Evolutionary conservation across 2,113 vertebrate genomes (phyloP).

Genomic region (Heptranchias perlo): DNA sequence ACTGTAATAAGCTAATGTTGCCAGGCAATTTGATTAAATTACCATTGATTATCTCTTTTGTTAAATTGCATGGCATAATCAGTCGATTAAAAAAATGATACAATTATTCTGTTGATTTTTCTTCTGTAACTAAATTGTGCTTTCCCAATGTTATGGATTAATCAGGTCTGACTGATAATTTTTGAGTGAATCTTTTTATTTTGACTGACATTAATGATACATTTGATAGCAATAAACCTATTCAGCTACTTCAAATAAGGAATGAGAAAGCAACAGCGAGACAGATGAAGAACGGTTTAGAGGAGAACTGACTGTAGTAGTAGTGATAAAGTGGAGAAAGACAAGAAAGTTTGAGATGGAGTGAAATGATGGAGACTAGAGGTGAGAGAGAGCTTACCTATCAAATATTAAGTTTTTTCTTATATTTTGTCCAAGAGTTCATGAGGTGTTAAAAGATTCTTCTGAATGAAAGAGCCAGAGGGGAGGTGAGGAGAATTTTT

Average conservation of each 20-base stretch:
- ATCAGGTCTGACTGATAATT: not conserved
- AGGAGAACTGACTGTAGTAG: not conserved
- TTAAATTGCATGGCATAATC: not conserved
- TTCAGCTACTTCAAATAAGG: not conserved
- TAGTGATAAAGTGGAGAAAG: not conserved
- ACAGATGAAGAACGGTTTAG: not conserved
- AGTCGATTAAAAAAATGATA: not conserved
- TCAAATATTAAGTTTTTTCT: not conserved
- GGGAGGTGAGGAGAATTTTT: too few relatives aligned
- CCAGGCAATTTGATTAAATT: not conserved
- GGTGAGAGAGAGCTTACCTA: not conserved
- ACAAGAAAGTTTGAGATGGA: not conserved
- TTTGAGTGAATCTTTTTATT: not conserved
- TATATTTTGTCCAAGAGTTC: not conserved
- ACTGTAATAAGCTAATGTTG: not conserved
- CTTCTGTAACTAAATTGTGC: not conserved
- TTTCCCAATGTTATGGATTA: not conserved
- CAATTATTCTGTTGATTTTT: not conserved
- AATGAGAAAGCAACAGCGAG: not conserved
- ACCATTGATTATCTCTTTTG: not conserved
- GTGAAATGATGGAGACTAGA: not conserved
- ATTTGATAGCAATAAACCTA: not conserved
- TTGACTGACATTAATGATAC: not conserved
- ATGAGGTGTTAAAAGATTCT: not conserved
- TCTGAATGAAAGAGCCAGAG: too few relatives aligned